These are phyloP conservation scores for Nanorana parkeri DNA, from an alignment of 2,113 vertebrate species.

Conservation along the genomic window DNA sequence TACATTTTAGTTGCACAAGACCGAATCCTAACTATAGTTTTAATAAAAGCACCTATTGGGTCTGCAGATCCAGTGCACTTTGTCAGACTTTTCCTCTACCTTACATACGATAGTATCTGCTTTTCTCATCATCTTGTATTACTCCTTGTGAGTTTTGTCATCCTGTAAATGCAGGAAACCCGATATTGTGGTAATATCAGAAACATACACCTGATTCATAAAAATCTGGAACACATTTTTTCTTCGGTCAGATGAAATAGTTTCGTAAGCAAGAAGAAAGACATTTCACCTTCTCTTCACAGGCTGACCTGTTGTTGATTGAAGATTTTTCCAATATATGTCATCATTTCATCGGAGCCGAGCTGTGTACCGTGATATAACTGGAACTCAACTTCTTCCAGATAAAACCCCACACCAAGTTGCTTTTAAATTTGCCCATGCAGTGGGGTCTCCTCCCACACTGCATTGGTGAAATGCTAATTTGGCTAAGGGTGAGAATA, in stretches of 20 bases:
- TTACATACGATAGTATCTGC: conserved; percentile 25
- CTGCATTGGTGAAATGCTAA: too few relatives aligned
- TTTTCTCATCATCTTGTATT: conserved; percentile 45
- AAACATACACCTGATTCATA: conserved; percentile 50
- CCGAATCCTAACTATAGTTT: too few relatives aligned
- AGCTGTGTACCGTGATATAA: neutral
- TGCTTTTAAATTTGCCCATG: too few relatives aligned
- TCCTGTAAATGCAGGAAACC: conserved; percentile 25
- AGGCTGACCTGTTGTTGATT: conserved; percentile 13
- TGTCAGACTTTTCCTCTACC: neutral
- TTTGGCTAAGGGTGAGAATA: too few relatives aligned
- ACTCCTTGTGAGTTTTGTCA: conserved; percentile 18
- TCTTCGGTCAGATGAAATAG: conserved; percentile 27
- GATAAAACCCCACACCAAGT: too few relatives aligned
- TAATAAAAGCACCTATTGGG: too few relatives aligned
- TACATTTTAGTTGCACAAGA: too few relatives aligned
- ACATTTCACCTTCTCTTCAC: neutral
- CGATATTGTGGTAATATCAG: conserved; percentile 43
- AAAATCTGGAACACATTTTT: conserved; percentile 46
- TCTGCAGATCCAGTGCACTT: too few relatives aligned
- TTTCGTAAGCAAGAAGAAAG: conserved; percentile 3
- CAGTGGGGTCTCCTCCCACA: too few relatives aligned
- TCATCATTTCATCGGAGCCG: neutral
- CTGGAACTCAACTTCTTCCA: neutral
- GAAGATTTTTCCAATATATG: conserved; percentile 34